Evolutionary conservation across 1,140 invertebrate genomes (phyloP).

Genomic region (Solen grandis): DNA sequence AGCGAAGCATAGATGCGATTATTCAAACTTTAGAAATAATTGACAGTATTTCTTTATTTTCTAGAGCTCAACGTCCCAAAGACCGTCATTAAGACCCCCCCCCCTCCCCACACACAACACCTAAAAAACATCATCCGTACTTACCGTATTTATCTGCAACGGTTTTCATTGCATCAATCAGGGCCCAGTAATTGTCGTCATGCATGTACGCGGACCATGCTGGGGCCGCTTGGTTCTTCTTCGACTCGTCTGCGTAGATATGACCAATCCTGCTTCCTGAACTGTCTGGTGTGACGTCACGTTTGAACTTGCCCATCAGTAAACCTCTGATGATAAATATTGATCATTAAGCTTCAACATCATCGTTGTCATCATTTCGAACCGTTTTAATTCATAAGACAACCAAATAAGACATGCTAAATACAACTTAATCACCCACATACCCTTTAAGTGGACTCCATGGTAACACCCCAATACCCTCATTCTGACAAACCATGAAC

Average conservation of each 20-base stretch:
- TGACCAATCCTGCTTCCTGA: constrained; percentile 52
- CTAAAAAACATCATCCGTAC: too few species aligned
- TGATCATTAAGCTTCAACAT: not conserved
- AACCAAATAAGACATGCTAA: too few species aligned
- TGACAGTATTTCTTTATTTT: too few species aligned
- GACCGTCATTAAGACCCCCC: too few species aligned
- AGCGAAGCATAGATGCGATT: too few species aligned
- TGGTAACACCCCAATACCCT: constrained; percentile 68
- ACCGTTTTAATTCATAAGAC: too few species aligned
- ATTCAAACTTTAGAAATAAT: too few species aligned
- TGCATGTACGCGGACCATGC: constrained; percentile 58
- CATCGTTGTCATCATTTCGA: too few species aligned
- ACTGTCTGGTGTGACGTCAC: constrained; percentile 38
- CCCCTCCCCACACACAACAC: too few species aligned
- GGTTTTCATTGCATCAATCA: constrained; percentile 44
- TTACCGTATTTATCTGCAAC: constrained; percentile 52
- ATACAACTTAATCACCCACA: too few species aligned
- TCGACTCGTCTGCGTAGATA: constrained; percentile 54
- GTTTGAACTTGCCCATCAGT: constrained; percentile 59
- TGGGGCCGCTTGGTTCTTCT: constrained; percentile 55
- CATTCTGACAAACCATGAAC: constrained; percentile 72
- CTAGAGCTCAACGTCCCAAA: too few species aligned
- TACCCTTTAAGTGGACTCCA: constrained; percentile 73
- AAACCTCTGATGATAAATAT: constrained; percentile 54
- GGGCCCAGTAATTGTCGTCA: constrained; percentile 58